Percentiles rank a stretch among this genome's conserved stretches.
These are phyloP conservation scores for Arenaria interpres DNA, from an alignment of 2,113 vertebrate genomes.

Conservation along the genomic window DNA sequence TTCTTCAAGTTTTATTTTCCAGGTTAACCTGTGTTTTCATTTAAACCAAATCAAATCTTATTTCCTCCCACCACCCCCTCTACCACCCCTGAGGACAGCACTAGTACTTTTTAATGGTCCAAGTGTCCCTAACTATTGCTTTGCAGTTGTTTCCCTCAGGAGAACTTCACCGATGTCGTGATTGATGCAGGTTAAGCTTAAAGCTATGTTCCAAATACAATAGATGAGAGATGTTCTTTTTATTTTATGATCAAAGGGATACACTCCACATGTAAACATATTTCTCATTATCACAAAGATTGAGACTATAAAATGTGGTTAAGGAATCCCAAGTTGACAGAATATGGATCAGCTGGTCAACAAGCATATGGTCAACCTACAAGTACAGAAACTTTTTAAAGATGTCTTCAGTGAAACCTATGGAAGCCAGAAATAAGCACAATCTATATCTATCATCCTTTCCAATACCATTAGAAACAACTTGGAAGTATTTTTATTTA, in stretches of 20 bases:
- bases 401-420: neutral
- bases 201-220: neutral
- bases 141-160: neutral
- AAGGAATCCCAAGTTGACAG: neutral
- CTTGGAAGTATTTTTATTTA: neutral
- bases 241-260: conserved; percentile 12
- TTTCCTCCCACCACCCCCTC: neutral
- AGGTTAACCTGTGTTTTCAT: neutral
- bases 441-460: neutral
- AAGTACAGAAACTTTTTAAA: neutral
- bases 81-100: neutral
- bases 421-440: neutral
- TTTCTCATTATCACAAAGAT: neutral
- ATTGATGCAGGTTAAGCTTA: neutral
- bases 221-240: neutral
- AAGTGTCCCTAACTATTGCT: neutral
- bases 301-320: neutral
- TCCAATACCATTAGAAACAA: neutral
- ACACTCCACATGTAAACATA: neutral
- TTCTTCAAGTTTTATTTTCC: neutral
- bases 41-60: neutral
- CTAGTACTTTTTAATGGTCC: neutral
- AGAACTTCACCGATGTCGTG: neutral
- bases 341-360: neutral
- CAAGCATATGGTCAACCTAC: neutral